phyloP scores from a whole-genome alignment of 2,888 invertebrate genomes.

The Drosophila nr. perissopoda region DNA sequence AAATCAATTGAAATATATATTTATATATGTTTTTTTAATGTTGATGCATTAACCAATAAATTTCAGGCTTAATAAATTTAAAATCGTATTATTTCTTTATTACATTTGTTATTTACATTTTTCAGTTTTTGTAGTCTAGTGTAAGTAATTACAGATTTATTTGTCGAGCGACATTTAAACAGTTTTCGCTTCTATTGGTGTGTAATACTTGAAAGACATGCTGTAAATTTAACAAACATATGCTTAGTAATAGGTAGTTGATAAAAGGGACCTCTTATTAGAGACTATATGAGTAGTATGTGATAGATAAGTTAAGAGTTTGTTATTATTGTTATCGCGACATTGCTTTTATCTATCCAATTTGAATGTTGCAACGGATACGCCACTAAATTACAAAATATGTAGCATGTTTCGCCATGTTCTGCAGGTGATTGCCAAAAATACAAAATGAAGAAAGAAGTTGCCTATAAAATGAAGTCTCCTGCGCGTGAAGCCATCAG shows the following conservation, averaged over 20 bases:
- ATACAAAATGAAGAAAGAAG: neutral
- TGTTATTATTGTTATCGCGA: constrained; percentile 19
- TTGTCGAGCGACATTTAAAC: neutral
- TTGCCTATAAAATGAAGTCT: constrained; percentile 55
- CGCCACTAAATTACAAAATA: constrained; percentile 25
- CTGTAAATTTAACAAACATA: constrained; percentile 37
- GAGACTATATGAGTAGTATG: neutral
- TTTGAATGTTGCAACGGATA: constrained; percentile 35
- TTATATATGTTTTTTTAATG: neutral
- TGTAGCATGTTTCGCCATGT: constrained; percentile 26
- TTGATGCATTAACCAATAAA: neutral
- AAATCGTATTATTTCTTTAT: neutral
- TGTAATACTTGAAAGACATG: constrained; percentile 15
- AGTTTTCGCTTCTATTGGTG: neutral
- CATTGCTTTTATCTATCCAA: constrained; percentile 48
- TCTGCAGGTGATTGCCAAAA: constrained; percentile 41
- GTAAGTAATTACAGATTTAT: neutral
- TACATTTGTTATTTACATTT: neutral
- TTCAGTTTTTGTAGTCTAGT: neutral
- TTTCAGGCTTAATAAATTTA: neutral
- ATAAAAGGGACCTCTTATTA: constrained; percentile 8
- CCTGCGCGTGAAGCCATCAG: constrained; percentile 13
- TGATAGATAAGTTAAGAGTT: constrained; percentile 10
- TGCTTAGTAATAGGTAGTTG: constrained; percentile 32
- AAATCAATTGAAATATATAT: neutral